A percentile compares a stretch with the other conserved stretches of the same genome.
These are phyloP conservation scores for Oryctolagus cuniculus DNA, from an alignment of 2,113 vertebrate species.

Conservation along the genomic window DNA sequence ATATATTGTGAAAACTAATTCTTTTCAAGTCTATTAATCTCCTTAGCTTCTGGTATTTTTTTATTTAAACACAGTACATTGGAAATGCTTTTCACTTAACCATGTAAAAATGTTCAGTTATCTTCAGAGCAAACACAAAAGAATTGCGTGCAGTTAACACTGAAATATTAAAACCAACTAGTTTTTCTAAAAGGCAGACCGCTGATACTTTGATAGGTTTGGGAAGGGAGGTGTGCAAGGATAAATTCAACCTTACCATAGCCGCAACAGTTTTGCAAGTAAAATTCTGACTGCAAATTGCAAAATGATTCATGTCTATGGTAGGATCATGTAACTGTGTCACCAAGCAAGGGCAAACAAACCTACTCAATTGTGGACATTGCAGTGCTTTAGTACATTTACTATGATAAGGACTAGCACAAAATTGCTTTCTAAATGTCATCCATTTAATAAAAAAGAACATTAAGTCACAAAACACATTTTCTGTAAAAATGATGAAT, in stretches of 20 bases:
- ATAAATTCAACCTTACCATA: conserved; percentile 37
- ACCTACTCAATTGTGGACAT: conserved; percentile 31
- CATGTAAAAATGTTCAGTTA: conserved; percentile 13
- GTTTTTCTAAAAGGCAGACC: conserved; percentile 12
- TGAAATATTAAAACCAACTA: background rate
- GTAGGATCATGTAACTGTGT: conserved; percentile 49
- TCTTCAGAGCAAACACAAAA: conserved; percentile 27
- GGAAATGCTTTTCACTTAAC: conserved; percentile 29
- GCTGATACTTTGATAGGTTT: conserved; percentile 38
- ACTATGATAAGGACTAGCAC: background rate
- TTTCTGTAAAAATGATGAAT: conserved; percentile 47
- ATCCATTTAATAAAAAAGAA: conserved; percentile 54
- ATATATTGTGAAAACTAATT: background rate
- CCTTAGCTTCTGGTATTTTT: background rate
- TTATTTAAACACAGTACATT: background rate
- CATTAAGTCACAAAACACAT: background rate
- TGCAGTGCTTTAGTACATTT: conserved; percentile 43
- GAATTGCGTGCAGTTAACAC: background rate
- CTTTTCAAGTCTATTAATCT: background rate
- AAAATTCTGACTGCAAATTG: conserved; percentile 60
- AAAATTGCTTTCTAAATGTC: conserved; percentile 61
- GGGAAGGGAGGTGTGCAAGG: background rate
- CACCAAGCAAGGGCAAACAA: background rate
- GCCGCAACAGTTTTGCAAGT: conserved; percentile 48
- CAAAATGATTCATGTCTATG: conserved; percentile 49